phyloP scores from a whole-genome alignment of 2,113 vertebrate species.

The Rana temporaria region DNA sequence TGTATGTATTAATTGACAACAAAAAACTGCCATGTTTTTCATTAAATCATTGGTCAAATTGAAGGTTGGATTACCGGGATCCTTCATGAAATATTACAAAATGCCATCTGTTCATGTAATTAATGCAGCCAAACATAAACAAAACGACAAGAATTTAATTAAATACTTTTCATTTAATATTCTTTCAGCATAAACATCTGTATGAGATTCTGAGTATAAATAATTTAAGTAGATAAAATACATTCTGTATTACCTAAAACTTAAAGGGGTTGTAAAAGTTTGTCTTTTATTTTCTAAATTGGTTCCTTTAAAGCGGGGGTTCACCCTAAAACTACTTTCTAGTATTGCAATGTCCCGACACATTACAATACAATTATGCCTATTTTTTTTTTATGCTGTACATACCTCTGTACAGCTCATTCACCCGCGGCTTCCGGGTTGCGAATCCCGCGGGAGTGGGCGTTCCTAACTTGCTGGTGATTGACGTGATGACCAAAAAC shows the following conservation, averaged over 20 bases:
- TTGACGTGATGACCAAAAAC: no score
- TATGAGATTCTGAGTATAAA: slow-evolving; percentile 2
- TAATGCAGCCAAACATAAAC: slow-evolving; percentile 13
- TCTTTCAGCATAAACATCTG: slow-evolving; percentile 11
- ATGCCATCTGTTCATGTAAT: slow-evolving; percentile 12
- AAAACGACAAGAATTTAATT: slow-evolving; percentile 33
- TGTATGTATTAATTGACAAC: not conserved
- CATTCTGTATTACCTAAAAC: slow-evolving; percentile 15
- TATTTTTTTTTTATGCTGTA: no score
- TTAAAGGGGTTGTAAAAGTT: no score
- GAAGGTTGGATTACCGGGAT: not conserved
- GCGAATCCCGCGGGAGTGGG: no score
- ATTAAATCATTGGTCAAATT: not conserved
- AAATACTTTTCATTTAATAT: slow-evolving; percentile 42
- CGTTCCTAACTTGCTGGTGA: no score
- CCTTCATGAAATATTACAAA: slow-evolving; percentile 37
- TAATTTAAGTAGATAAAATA: slow-evolving; percentile 6
- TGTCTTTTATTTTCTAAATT: no score
- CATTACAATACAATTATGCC: no score
- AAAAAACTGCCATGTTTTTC: not conserved
- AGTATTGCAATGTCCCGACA: no score
- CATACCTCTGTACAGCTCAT: no score
- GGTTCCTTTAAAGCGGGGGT: no score
- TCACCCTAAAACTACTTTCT: no score
- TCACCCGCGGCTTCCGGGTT: no score